Conservation (phyloP, 1,140 invertebrate genomes). For the Drosophila sechellia region DNA sequence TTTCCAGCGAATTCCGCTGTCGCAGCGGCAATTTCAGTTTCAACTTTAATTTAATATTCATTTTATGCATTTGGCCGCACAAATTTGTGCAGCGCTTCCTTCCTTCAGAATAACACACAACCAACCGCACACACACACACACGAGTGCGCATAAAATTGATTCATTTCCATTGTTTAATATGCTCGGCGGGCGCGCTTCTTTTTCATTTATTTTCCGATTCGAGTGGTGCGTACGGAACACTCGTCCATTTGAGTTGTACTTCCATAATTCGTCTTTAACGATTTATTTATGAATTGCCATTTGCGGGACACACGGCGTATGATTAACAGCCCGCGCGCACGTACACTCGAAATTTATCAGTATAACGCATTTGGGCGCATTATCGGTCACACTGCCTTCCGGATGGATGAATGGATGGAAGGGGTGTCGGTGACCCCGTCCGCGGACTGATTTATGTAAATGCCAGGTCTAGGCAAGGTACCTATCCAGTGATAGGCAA, state of each 20-base stretch:
- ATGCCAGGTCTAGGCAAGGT: constrained; percentile 27
- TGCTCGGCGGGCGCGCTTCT: constrained; percentile 67
- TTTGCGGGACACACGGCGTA: constrained; percentile 32
- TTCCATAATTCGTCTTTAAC: constrained; percentile 73
- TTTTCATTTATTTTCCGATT: constrained; percentile 10
- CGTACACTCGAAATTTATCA: constrained; percentile 40
- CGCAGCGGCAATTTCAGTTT: constrained; percentile 72
- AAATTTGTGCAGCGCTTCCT: constrained; percentile 80
- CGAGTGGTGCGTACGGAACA: constrained; percentile 20
- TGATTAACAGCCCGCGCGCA: constrained; percentile 68
- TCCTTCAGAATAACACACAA: constrained; percentile 49
- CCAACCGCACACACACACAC: constrained; percentile 19
- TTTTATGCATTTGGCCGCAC: constrained; percentile 79
- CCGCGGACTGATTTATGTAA: constrained; percentile 39
- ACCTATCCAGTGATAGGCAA: neutral
- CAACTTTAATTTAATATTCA: constrained; percentile 83
- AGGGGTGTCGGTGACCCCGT: neutral
- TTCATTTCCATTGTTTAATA: constrained; percentile 83
- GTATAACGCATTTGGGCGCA: constrained; percentile 52
- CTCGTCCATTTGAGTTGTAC: constrained; percentile 53
- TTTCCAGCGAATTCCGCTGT: constrained; percentile 76
- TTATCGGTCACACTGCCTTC: constrained; percentile 63
- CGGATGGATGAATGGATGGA: constrained; percentile 48
- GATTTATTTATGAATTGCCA: constrained; percentile 74
- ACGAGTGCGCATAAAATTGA: constrained; percentile 73